These are phyloP conservation scores for Bradypodion ventrale DNA, from an alignment of 2,797 vertebrate species.

Conservation along the genomic window DNA sequence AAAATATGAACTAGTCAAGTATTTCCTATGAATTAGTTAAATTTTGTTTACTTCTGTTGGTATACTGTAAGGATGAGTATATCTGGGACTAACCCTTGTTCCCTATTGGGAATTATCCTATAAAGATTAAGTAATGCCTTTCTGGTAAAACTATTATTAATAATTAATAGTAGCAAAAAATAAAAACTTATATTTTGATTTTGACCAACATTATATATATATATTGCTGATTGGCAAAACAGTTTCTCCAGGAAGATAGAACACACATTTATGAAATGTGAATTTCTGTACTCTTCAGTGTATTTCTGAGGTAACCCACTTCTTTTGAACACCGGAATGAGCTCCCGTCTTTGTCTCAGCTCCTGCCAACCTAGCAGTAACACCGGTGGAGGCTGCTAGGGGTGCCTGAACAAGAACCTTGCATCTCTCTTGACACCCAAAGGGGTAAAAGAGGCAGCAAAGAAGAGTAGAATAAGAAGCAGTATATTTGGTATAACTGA, in stretches of 20 bases:
- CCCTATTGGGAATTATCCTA: not conserved
- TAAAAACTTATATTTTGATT: no score
- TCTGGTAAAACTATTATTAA: not conserved
- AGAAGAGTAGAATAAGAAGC: no score
- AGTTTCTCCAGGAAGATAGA: not conserved
- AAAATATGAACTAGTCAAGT: not conserved
- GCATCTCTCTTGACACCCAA: no score
- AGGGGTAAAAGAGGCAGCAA: no score
- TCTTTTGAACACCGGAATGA: no score
- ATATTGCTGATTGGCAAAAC: not conserved
- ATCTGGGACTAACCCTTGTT: not conserved
- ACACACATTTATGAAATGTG: not conserved
- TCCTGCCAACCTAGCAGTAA: no score
- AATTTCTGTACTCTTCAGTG: not conserved
- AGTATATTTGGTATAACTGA: slow-evolving; percentile 19
- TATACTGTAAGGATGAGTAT: not conserved
- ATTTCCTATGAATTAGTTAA: not conserved
- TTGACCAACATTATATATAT: no score
- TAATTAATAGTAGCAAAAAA: not conserved
- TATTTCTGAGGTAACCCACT: no score
- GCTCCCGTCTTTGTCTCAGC: no score
- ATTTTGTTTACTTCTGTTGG: not conserved
- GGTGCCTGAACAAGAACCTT: no score
- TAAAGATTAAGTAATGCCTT: not conserved
- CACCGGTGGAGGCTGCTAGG: no score